Evolutionary conservation across 2,113 vertebrate species (phyloP).

Genomic region (Campylomormyrus numenius): DNA sequence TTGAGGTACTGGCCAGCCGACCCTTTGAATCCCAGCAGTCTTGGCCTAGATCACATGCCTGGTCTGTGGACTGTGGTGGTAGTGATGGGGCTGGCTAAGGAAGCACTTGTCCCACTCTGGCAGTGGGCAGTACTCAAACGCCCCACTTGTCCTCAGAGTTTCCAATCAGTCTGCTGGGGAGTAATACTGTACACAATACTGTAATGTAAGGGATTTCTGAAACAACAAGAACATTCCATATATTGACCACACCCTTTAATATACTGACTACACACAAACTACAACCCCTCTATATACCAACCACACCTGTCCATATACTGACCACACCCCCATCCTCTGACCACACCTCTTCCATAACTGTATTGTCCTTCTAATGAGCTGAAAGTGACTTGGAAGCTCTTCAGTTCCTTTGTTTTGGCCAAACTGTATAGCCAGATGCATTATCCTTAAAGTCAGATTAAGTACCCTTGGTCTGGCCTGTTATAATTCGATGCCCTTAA

Average conservation of each 20-base stretch:
- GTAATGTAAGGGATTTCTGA: background rate
- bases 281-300: background rate
- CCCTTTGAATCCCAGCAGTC: background rate
- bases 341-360: background rate
- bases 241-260: background rate
- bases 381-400: background rate
- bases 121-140: background rate
- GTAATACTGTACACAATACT: background rate
- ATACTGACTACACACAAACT: background rate
- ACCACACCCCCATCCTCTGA: background rate
- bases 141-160: background rate
- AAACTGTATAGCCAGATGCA: background rate
- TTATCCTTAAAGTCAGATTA: background rate
- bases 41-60: background rate
- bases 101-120: background rate
- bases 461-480: background rate
- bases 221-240: background rate
- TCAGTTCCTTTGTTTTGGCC: background rate
- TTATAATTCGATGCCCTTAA: background rate
- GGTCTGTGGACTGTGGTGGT: background rate
- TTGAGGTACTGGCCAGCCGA: constrained; percentile 64
- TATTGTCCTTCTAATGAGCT: background rate
- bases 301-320: background rate
- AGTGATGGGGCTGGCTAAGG: background rate
- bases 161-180: background rate